These are phyloP conservation scores for Pristionchus mayeri DNA, from an alignment of 2,888 invertebrate species.

Conservation along the genomic window DNA sequence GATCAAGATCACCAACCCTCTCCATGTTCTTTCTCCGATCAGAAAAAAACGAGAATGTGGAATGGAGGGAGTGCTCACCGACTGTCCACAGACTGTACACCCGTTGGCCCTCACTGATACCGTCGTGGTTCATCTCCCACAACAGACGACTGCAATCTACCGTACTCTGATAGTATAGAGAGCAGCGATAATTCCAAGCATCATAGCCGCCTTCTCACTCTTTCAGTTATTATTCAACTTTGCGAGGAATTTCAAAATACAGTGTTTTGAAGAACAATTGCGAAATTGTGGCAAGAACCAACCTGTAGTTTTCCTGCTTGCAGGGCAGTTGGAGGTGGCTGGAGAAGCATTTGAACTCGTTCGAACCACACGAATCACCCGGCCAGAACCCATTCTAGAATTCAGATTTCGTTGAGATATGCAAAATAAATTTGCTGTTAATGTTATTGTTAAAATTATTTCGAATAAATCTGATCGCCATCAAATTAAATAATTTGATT, in stretches of 20 bases:
- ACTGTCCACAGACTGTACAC: conserved; percentile 46
- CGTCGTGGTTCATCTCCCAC: conserved; percentile 41
- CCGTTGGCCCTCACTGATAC: conserved; percentile 21
- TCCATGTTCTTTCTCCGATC: not conserved
- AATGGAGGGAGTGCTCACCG: not conserved
- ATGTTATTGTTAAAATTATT: too few relatives aligned
- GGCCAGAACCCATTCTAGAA: conserved; percentile 65
- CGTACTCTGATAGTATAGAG: too few relatives aligned
- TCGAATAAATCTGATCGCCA: too few relatives aligned
- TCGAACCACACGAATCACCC: conserved; percentile 53
- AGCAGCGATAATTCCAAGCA: too few relatives aligned
- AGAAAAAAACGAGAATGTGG: not conserved
- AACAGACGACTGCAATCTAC: conserved; percentile 36
- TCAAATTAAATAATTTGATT: too few relatives aligned
- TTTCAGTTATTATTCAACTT: too few relatives aligned
- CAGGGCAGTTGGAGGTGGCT: conserved; percentile 54
- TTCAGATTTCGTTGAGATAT: not conserved
- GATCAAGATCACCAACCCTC: too few relatives aligned
- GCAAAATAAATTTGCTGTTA: too few relatives aligned
- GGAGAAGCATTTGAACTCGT: conserved; percentile 52
- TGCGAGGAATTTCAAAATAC: too few relatives aligned
- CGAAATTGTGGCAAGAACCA: not conserved
- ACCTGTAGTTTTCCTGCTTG: conserved; percentile 53
- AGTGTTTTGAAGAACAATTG: too few relatives aligned
- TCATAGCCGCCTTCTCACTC: too few relatives aligned